A percentile compares a stretch with the other conserved stretches of the same genome.
Evolutionary conservation across 2,797 vertebrate genomes (phyloP).

Genomic region (Phyllotis vaccarum): DNA sequence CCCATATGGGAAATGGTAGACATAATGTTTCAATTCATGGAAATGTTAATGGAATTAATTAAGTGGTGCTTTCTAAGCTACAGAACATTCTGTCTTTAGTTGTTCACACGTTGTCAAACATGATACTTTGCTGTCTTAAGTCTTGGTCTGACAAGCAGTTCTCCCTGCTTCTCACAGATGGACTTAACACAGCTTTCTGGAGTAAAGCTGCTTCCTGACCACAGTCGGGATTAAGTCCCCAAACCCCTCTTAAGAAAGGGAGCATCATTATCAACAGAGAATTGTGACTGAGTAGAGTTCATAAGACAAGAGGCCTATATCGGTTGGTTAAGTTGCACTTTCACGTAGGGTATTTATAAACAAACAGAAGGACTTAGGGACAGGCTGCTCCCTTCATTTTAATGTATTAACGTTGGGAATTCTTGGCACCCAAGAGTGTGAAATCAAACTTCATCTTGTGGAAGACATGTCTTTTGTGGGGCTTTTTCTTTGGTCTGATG

Average conservation of each 20-base stretch:
- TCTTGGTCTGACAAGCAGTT: neutral
- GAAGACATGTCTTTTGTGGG: neutral
- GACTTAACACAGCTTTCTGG: neutral
- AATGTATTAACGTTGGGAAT: neutral
- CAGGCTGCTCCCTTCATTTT: neutral
- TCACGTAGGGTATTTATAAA: neutral
- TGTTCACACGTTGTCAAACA: conserved; percentile 45
- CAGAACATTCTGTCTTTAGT: conserved; percentile 49
- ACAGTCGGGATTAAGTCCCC: neutral
- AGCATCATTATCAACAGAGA: neutral
- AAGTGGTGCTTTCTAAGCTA: neutral
- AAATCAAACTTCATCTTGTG: neutral
- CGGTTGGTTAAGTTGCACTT: neutral
- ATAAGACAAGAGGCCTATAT: neutral
- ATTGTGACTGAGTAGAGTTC: neutral
- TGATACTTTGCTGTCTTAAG: neutral
- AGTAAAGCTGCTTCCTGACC: neutral
- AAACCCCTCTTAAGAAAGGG: neutral
- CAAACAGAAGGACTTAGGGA: neutral
- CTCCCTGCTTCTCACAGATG: neutral
- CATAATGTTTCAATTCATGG: neutral
- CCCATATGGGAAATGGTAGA: conserved; percentile 28
- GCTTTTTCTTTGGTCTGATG: neutral
- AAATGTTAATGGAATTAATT: conserved; percentile 45
- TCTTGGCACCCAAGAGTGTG: neutral